Evolutionary conservation across 2,888 invertebrate species (phyloP).

Genomic region (Synanthedon andrenaeformis): DNA sequence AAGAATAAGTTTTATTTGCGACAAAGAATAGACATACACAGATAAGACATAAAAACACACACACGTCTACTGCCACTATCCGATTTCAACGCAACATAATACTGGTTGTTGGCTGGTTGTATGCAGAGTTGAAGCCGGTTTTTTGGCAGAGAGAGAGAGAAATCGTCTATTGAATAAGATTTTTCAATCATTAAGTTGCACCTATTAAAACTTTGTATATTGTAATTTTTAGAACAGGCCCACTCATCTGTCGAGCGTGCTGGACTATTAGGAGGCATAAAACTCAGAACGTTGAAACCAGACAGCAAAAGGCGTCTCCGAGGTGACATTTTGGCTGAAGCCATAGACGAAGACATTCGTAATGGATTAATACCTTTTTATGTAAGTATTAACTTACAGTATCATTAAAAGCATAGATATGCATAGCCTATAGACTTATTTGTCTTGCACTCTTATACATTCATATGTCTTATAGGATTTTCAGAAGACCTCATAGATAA

Average conservation of each 20-base stretch:
- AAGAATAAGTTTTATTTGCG: too few species aligned
- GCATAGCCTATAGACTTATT: background rate
- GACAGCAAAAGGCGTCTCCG: constrained; percentile 80
- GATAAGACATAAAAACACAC: too few species aligned
- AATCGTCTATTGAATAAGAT: too few species aligned
- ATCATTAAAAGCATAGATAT: background rate
- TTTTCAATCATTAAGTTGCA: too few species aligned
- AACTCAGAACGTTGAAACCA: constrained; percentile 78
- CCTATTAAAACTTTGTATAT: background rate
- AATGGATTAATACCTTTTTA: constrained; percentile 96
- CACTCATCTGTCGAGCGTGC: constrained; percentile 96
- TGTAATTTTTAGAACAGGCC: constrained; percentile 77
- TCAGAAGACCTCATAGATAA: too few species aligned
- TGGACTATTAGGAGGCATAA: constrained; percentile 88
- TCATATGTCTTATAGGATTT: too few species aligned
- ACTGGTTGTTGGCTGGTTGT: too few species aligned
- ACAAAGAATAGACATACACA: too few species aligned
- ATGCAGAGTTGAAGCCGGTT: too few species aligned
- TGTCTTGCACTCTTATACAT: background rate
- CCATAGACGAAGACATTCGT: constrained; percentile 85
- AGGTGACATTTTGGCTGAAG: constrained; percentile 79
- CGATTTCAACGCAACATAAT: too few species aligned
- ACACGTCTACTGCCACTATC: too few species aligned
- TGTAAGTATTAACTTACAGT: constrained; percentile 69
- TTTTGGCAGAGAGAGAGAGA: too few species aligned